These are phyloP conservation scores for Monodelphis domestica DNA, from an alignment of 2,797 vertebrate species.

Conservation along the genomic window DNA sequence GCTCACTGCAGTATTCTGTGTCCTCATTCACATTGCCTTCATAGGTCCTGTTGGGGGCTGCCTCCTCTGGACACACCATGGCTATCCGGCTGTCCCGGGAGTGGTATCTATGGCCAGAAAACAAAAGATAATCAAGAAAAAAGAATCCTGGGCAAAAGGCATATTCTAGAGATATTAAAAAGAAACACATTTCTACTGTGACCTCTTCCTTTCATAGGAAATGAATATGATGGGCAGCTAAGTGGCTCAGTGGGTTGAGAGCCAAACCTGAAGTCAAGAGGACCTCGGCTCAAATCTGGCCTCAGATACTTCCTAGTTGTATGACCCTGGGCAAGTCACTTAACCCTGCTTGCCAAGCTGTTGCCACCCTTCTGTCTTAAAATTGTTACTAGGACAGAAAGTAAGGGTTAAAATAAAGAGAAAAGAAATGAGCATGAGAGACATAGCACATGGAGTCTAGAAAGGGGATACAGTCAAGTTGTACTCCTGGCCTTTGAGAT, in stretches of 20 bases:
- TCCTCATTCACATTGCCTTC: conserved; percentile 90
- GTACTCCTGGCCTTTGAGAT: not conserved
- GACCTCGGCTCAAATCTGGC: no score
- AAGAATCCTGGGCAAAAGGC: not conserved
- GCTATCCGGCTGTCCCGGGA: conserved; percentile 94
- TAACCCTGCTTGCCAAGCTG: no score
- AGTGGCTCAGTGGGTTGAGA: no score
- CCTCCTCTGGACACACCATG: conserved; percentile 92
- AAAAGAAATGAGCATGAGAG: not conserved
- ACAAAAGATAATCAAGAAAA: conserved; percentile 61
- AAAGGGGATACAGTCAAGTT: rapidly evolving
- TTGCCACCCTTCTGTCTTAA: no score
- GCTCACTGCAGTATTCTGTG: conserved; percentile 90
- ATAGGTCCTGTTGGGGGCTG: conserved; percentile 91
- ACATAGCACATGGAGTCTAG: no score
- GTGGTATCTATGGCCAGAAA: conserved; percentile 88
- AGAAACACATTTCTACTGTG: not conserved
- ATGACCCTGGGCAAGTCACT: no score
- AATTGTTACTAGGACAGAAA: no score
- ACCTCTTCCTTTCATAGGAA: not conserved
- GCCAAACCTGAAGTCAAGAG: no score
- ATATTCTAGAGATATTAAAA: not conserved
- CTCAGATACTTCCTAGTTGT: no score
- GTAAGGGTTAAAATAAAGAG: no score
- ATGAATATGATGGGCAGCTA: no score